Evolutionary conservation across 92 coral and sea anemone species (phyloP), one percentile per base, ranked within the genome.

Genomic region (Pocillopora grandis): DNA sequence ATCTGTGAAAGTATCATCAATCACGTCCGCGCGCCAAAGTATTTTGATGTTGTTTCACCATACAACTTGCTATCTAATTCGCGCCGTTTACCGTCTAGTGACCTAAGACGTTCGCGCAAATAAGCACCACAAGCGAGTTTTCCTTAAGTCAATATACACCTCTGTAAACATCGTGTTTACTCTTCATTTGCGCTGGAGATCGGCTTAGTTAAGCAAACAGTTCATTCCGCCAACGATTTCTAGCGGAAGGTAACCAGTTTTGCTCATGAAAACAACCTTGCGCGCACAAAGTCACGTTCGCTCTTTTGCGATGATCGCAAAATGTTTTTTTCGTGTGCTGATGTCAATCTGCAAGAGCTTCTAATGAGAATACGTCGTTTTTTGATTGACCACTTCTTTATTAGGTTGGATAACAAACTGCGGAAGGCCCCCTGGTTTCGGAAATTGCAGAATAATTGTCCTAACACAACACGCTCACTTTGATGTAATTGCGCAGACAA

Each of bases 361-460:
- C 33, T 36, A 6, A 70, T 14, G 57, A 12, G 56, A 21, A 5
- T 12, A 15, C 18, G 57, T 70, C 11, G 57, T 16, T 49, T 37
- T 7, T 23, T 71, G 55, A 65, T 58, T 13, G 77, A 15, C 20
- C 71, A n/a, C 48, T 58, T 33, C 76, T 58, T 58, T 58, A 35
- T 42, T 10, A 71, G 58, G 59, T 70, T 67, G 77, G 56, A 57
- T 31, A 59, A 33, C 68, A 14, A 76, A 76, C 57, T 36, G 42
- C 80, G 80, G 80, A 83, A 62, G 80, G 17, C 73, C 86, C 86
- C 80, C 73, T 72, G 73, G 80, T 21, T 48, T 83, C 72, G 86
- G 80, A 83, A 83, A 83, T 74, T 59, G 73, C 74, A 13, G 61
- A 64, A 27, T 23, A 79, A 79, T 48, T 79, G 52, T 23, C 19